phyloP scores from a whole-genome alignment of 1,140 invertebrate genomes.

The Rhizoglyphus robini region DNA sequence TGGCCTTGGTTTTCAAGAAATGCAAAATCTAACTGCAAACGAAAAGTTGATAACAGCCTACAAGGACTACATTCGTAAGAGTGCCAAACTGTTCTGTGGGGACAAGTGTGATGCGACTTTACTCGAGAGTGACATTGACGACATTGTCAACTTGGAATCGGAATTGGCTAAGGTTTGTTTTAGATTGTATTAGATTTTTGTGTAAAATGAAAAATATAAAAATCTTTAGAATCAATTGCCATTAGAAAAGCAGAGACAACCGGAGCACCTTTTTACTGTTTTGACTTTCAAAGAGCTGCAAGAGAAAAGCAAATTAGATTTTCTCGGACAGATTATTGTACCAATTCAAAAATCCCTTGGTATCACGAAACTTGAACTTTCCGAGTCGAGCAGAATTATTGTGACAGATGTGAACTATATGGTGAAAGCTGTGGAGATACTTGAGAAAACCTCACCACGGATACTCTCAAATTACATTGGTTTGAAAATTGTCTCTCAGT shows the following conservation, averaged over 20 bases:
- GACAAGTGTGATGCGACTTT: background rate
- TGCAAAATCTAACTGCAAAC: constrained; percentile 1
- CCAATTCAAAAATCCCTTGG: too few relatives aligned
- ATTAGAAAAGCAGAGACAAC: background rate
- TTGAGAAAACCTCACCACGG: constrained; percentile 34
- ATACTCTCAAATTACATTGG: constrained; percentile 62
- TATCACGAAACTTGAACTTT: too few relatives aligned
- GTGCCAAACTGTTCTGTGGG: background rate
- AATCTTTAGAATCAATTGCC: background rate
- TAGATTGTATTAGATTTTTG: background rate
- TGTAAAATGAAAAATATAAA: background rate
- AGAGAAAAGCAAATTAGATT: background rate
- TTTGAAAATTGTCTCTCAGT: constrained; percentile 54
- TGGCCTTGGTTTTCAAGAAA: background rate
- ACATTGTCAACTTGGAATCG: background rate
- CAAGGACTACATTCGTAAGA: background rate
- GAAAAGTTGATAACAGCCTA: background rate
- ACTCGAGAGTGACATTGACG: background rate
- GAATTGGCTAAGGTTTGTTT: background rate
- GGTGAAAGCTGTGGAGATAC: constrained; percentile 17
- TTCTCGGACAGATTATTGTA: too few relatives aligned
- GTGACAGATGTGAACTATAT: background rate
- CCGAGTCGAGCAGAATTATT: too few relatives aligned
- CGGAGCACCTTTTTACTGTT: background rate
- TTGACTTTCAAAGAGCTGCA: background rate